These are phyloP conservation scores for Tetragonula clypearis DNA, from an alignment of 1,140 invertebrate species.

Conservation along the genomic window DNA sequence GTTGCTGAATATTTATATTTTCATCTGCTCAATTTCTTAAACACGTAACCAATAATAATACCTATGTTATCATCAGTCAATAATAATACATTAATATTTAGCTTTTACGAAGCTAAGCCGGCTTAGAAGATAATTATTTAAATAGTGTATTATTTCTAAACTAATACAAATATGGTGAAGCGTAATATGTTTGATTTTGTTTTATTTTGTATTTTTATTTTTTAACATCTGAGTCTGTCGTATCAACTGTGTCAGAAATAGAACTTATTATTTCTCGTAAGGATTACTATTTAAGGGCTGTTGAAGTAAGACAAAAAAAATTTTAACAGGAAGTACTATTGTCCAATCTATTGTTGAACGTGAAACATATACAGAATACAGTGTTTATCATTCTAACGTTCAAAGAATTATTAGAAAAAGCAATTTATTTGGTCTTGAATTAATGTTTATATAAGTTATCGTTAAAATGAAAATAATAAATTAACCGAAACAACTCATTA, in stretches of 20 bases:
- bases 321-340: not conserved
- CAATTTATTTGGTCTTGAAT: not conserved
- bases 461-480: not conserved
- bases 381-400: too few relatives aligned
- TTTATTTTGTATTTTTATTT: too few relatives aligned
- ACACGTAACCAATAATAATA: not conserved
- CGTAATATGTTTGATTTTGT: too few relatives aligned
- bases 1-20: not conserved
- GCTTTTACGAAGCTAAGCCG: not conserved
- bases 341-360: too few relatives aligned
- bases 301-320: not conserved
- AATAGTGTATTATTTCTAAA: too few relatives aligned
- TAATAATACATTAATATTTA: not conserved
- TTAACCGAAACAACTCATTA: not conserved
- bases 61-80: not conserved
- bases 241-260: not conserved
- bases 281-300: not conserved
- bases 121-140: too few relatives aligned
- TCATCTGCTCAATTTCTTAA: not conserved
- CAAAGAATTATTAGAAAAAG: not conserved
- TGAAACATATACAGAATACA: too few relatives aligned
- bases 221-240: not conserved
- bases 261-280: not conserved
- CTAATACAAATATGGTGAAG: too few relatives aligned
- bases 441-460: not conserved